phyloP scores from a whole-genome alignment of 2,888 invertebrate species.

The Synanthedon myopaeformis region DNA sequence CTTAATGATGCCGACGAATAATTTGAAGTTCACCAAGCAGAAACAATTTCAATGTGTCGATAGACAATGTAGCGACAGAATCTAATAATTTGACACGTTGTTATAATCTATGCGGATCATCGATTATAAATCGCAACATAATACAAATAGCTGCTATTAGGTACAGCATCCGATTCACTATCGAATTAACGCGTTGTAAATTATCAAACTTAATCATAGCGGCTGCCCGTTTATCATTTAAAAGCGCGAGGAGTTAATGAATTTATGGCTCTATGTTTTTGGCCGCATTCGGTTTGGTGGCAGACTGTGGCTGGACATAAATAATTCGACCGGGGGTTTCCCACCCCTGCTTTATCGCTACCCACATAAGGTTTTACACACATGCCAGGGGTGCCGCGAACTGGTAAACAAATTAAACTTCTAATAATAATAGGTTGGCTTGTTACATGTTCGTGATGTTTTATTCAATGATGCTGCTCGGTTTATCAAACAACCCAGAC shows the following conservation, averaged over 20 bases:
- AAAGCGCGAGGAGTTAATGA: slow-evolving; percentile 5
- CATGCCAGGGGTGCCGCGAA: background rate
- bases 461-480: too few relatives aligned
- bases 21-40: too few relatives aligned
- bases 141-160: slow-evolving; percentile 1
- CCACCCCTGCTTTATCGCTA: slow-evolving; percentile 7
- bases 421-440: background rate
- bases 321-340: slow-evolving; percentile 4
- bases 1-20: too few relatives aligned
- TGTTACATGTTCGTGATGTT: too few relatives aligned
- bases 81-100: too few relatives aligned
- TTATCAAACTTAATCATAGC: slow-evolving; percentile 2
- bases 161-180: slow-evolving; percentile 2
- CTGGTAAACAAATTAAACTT: background rate
- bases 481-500: too few relatives aligned
- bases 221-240: slow-evolving; percentile 1
- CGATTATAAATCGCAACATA: background rate
- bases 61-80: too few relatives aligned
- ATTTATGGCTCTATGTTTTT: slow-evolving; percentile 3
- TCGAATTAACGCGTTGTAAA: slow-evolving; percentile 1
- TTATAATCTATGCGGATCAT: too few relatives aligned
- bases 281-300: slow-evolving; percentile 4
- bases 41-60: too few relatives aligned
- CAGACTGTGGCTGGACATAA: slow-evolving; percentile 4
- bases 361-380: slow-evolving; percentile 2